These are phyloP conservation scores for Nudaria mundana DNA, from an alignment of 2,888 invertebrate genomes.

Conservation along the genomic window DNA sequence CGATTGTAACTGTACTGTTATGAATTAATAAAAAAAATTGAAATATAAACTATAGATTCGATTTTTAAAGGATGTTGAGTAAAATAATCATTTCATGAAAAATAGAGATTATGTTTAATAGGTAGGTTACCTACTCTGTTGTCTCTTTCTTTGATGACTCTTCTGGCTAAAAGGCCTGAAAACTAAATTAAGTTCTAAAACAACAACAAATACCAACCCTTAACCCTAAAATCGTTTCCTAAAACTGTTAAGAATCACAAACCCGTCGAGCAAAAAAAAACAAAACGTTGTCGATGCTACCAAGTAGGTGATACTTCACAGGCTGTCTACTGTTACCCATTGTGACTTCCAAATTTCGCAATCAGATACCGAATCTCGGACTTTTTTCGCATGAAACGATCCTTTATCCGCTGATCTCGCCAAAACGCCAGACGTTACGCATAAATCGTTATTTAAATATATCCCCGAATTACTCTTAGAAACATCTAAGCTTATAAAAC, in stretches of 20 bases:
- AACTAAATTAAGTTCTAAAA: too few species aligned
- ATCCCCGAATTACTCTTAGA: conserved; percentile 44
- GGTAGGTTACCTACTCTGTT: too few species aligned
- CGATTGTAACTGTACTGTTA: conserved; percentile 31
- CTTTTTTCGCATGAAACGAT: conserved; percentile 61
- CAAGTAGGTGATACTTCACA: conserved; percentile 46
- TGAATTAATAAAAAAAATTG: conserved; percentile 15
- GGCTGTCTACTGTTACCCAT: conserved; percentile 45
- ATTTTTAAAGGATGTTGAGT: background rate
- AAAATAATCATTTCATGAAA: too few species aligned
- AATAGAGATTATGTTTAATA: too few species aligned
- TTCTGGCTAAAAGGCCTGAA: too few species aligned
- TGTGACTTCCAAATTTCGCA: conserved; percentile 52
- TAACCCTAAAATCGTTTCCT: conserved; percentile 28
- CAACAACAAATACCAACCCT: too few species aligned
- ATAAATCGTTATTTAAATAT: conserved; percentile 81
- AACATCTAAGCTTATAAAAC: conserved; percentile 36
- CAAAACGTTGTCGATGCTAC: conserved; percentile 31
- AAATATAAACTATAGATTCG: too few species aligned
- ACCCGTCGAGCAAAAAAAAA: conserved; percentile 29
- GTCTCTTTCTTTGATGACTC: too few species aligned
- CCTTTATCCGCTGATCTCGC: conserved; percentile 77
- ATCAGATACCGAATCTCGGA: conserved; percentile 53
- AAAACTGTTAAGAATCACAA: conserved; percentile 32
- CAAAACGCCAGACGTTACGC: conserved; percentile 78